Percentiles rank a stretch among this genome's conserved stretches.
phyloP scores from a whole-genome alignment of 2,113 vertebrate species.

The Rissa tridactyla region DNA sequence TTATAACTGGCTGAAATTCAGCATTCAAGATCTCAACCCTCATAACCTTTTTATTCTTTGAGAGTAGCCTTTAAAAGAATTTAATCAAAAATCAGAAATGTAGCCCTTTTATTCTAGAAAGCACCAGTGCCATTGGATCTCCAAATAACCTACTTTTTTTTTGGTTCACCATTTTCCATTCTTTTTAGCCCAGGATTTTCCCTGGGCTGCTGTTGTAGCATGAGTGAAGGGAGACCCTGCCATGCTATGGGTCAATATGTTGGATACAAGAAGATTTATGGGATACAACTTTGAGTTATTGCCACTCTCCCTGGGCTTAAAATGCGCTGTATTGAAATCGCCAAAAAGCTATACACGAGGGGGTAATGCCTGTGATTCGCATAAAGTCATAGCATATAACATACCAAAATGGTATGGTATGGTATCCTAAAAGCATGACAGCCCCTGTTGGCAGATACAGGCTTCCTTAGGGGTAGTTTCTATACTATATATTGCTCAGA shows the following conservation, averaged over 20 bases:
- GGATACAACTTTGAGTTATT: not conserved
- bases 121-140: not conserved
- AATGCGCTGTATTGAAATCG: not conserved
- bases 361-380: not conserved
- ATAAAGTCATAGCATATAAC: fast-evolving
- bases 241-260: fast-evolving
- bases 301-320: not conserved
- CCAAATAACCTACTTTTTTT: fast-evolving
- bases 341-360: fast-evolving
- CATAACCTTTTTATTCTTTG: not conserved
- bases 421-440: fast-evolving
- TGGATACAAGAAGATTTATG: not conserved
- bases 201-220: not conserved
- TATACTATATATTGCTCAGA: not conserved
- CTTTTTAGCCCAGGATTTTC: not conserved
- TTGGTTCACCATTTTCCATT: fast-evolving
- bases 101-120: not conserved
- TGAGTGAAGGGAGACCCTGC: not conserved
- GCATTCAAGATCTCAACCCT: not conserved
- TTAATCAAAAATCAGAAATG: not conserved
- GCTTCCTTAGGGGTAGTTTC: fast-evolving
- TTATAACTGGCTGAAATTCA: not conserved
- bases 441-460: not conserved
- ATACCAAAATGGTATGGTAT: fast-evolving
- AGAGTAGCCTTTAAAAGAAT: not conserved